phyloP scores from a whole-genome alignment of 2,113 vertebrate genomes.

The Carassius gibelio region DNA sequence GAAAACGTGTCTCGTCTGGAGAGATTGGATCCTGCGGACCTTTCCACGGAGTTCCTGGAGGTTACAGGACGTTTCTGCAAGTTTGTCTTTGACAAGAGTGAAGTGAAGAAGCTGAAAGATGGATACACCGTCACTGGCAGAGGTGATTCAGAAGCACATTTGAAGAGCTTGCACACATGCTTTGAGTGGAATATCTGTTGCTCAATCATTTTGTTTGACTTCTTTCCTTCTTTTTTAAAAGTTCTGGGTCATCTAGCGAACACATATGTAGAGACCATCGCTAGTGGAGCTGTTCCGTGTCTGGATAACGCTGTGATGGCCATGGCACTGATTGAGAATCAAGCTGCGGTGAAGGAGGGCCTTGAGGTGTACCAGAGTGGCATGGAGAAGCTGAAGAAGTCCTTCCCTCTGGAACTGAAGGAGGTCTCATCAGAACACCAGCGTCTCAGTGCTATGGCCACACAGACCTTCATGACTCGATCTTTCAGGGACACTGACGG shows the following conservation, averaged over 20 bases:
- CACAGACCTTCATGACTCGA: slow-evolving; percentile 54
- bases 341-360: slow-evolving; percentile 54
- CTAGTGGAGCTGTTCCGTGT: slow-evolving; percentile 61
- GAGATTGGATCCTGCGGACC: slow-evolving; percentile 39
- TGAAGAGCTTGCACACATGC: background rate
- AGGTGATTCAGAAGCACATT: slow-evolving; percentile 53
- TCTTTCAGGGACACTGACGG: background rate
- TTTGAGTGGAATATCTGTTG: background rate
- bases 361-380: slow-evolving; percentile 50
- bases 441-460: slow-evolving; percentile 48
- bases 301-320: slow-evolving; percentile 64
- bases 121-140: slow-evolving; percentile 55
- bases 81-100: slow-evolving; percentile 51
- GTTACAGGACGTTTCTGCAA: slow-evolving; percentile 54
- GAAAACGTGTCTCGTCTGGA: slow-evolving; percentile 59
- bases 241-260: slow-evolving; percentile 56
- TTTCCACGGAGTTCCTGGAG: slow-evolving; percentile 49
- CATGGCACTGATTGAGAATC: slow-evolving; percentile 67
- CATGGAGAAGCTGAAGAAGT: slow-evolving; percentile 30
- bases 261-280: slow-evolving; percentile 61
- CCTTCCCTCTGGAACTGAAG: background rate
- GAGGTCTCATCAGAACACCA: slow-evolving; percentile 50
- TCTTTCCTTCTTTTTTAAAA: background rate
- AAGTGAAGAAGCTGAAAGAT: slow-evolving; percentile 58
- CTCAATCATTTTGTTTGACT: background rate